Evolutionary conservation across 2,888 invertebrate genomes (phyloP), one percentile per base, ranked within the genome.

Genomic region (Macrophya alboannulata): DNA sequence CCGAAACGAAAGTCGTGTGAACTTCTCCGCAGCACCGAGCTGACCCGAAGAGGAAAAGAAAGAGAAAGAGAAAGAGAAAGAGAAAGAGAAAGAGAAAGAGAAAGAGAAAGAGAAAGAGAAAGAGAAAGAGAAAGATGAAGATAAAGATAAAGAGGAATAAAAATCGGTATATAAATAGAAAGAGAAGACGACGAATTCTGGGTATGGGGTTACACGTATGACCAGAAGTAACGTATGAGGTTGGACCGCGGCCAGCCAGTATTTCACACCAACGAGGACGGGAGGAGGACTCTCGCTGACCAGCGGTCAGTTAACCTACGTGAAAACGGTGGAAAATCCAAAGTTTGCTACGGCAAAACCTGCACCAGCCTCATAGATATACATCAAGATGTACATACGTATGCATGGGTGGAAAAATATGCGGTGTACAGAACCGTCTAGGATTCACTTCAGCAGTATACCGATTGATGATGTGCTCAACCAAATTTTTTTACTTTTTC

Each of bases 191-290:
- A 86, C 59, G 84, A 68, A 51, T 25, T 74, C 65, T 65, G 82
- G 59, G 62, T 43, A 68, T 59, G n/a, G 65, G 76, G 37, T 31
- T 48, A 31, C 40, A 62, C 90, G 91, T 92, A 92, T 89, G 92
- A 91, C 89, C 91, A 91, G 91, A 90, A 89, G 90, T 91, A 92
- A 92, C 91, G 90, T 91, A 92, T 89, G 92, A 92, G 91, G 89
- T 92, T 92, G 92, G 92, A 92, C 89, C 91, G 85, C 81, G 89
- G 92, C 92, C 92, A 92, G 92, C 88, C 90, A 91, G 91, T 92
- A 92, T 92, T 92, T 92, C 91, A 92, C 91, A 88, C 88, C 89
- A 91, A 89, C 91, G 88, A 89, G 90, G 86, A 86, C 87, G 87
- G 21, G 62, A 82, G 1, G 62, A 82, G 84, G 84, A 86, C 85